These are phyloP conservation scores for Brachystomella parvula DNA, from an alignment of 1,140 invertebrate genomes.

Conservation along the genomic window DNA sequence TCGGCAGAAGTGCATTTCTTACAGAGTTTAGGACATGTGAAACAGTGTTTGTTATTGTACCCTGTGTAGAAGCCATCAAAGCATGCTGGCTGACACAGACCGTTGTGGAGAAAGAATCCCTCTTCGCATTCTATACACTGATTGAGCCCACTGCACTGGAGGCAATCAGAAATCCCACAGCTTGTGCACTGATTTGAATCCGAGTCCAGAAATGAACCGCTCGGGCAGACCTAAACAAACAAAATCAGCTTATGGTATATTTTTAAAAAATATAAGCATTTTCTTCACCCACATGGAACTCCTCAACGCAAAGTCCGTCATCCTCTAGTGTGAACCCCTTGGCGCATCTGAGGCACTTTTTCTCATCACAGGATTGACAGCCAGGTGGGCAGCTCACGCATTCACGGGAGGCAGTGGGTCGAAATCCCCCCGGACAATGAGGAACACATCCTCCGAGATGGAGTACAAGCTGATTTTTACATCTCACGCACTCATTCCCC, in stretches of 20 bases:
- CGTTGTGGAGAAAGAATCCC: constrained; percentile 40
- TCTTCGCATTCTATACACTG: constrained; percentile 59
- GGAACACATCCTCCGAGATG: constrained; percentile 71
- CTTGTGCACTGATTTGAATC: constrained; percentile 26
- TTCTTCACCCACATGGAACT: constrained; percentile 20
- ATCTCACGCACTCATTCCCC: constrained; percentile 72
- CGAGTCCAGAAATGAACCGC: constrained; percentile 18
- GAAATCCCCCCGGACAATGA: constrained; percentile 73
- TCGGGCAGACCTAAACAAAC: constrained; percentile 26
- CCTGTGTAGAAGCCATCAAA: constrained; percentile 22
- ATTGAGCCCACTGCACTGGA: constrained; percentile 56
- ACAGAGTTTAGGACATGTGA: constrained; percentile 50
- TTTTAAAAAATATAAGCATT: neutral
- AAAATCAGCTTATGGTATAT: neutral
- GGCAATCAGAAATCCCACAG: constrained; percentile 50
- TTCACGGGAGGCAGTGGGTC: constrained; percentile 65
- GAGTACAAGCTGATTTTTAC: constrained; percentile 64
- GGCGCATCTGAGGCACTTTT: constrained; percentile 21
- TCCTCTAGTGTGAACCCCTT: constrained; percentile 9
- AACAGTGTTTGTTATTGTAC: constrained; percentile 27
- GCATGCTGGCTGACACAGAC: constrained; percentile 28
- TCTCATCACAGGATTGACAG: constrained; percentile 53
- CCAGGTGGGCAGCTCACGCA: constrained; percentile 60
- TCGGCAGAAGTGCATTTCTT: constrained; percentile 57
- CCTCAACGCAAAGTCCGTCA: constrained; percentile 17